Conservation (phyloP, 2,888 invertebrate species). For the Polymixis flavicincta region DNA sequence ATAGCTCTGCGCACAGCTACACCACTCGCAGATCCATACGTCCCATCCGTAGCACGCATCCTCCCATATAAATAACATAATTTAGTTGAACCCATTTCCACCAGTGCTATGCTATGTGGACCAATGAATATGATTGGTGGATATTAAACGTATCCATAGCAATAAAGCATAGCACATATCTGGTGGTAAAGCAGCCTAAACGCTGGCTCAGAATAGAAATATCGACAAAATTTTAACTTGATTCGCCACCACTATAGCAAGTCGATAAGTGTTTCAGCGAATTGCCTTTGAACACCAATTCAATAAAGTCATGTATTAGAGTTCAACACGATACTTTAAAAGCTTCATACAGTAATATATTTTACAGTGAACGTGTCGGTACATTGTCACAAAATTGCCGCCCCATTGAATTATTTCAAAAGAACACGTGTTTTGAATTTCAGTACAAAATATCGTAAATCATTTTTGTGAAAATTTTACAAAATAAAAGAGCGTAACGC, state of each 20-base stretch:
- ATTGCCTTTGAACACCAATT: conserved; percentile 46
- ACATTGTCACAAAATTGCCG: conserved; percentile 27
- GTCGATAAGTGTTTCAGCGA: conserved; percentile 37
- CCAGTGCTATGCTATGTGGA: too few species aligned
- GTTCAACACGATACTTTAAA: conserved; percentile 27
- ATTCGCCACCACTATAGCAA: conserved; percentile 38
- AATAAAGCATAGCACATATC: too few species aligned
- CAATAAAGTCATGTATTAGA: conserved; percentile 38
- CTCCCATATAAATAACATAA: too few species aligned
- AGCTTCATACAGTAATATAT: conserved; percentile 20
- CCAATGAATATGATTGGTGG: too few species aligned
- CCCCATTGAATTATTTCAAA: conserved; percentile 29
- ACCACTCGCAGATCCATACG: too few species aligned
- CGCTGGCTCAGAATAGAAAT: conserved; percentile 11
- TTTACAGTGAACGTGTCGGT: conserved; percentile 5
- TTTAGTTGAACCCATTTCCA: too few species aligned
- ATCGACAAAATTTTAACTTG: conserved; percentile 47
- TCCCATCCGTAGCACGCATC: too few species aligned
- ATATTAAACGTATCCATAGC: too few species aligned
- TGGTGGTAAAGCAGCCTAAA: too few species aligned
- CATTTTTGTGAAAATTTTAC: conserved; percentile 35
- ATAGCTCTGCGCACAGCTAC: too few species aligned
- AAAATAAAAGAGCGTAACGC: conserved; percentile 32
- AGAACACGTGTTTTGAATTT: conserved; percentile 42
- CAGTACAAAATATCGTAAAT: conserved; percentile 30